Percentiles rank a stretch among this genome's conserved stretches.
Evolutionary conservation across 2,888 invertebrate species (phyloP).

Genomic region (Plutella xylostella): DNA sequence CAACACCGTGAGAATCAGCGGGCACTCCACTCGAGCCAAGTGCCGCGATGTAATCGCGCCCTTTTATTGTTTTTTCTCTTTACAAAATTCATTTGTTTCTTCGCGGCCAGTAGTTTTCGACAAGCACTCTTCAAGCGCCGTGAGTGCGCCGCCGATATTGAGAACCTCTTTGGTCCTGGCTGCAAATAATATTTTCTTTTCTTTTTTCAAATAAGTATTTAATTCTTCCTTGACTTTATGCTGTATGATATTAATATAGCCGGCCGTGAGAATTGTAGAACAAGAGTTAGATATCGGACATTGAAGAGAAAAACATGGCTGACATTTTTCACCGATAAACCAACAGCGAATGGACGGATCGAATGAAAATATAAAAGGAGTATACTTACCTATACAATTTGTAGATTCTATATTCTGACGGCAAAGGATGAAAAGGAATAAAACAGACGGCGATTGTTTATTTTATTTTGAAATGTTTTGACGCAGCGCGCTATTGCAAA

Average conservation of each 20-base stretch:
- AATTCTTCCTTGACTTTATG: not conserved
- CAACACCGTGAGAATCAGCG: conserved; percentile 65
- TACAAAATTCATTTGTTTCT: conserved; percentile 46
- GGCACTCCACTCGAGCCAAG: conserved; percentile 45
- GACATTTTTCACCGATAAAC: conserved; percentile 3
- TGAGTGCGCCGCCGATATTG: conserved; percentile 52
- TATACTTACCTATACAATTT: not conserved
- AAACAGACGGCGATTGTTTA: too few relatives aligned
- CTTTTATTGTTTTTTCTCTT: conserved; percentile 53
- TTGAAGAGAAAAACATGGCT: not conserved
- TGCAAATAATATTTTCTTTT: conserved; percentile 1
- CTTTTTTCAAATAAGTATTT: not conserved
- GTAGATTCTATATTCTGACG: not conserved
- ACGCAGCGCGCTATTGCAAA: too few relatives aligned
- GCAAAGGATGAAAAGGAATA: not conserved
- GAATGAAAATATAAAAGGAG: not conserved
- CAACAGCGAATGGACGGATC: not conserved
- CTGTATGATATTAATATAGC: not conserved
- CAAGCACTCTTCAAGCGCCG: conserved; percentile 43
- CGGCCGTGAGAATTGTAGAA: not conserved
- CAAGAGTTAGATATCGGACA: not conserved
- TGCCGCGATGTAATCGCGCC: conserved; percentile 59
- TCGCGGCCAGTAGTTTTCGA: conserved; percentile 41
- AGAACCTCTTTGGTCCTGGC: conserved; percentile 32
- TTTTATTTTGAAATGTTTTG: too few relatives aligned